Conservation (phyloP, 2,113 vertebrate species). For the Lampris megalopsis region DNA sequence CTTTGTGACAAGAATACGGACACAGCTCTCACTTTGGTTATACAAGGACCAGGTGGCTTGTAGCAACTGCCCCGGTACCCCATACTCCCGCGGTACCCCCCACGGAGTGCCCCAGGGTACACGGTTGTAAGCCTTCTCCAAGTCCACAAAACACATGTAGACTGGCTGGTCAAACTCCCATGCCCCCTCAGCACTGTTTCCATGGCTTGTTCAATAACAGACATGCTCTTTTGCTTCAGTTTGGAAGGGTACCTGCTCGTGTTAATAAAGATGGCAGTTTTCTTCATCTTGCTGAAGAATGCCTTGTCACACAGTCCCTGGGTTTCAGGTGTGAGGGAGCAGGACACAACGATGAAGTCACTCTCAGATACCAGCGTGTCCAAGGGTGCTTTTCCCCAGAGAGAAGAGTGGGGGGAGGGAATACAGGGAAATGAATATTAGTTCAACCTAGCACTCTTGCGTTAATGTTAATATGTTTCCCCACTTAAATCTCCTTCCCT, state of each 20-base stretch:
- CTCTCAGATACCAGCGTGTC: constrained; percentile 71
- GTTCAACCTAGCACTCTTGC: no score
- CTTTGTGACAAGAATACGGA: no score
- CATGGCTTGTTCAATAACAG: neutral
- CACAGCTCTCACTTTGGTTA: no score
- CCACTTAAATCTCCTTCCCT: neutral
- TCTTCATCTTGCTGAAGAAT: constrained; percentile 81
- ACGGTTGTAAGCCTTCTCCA: no score
- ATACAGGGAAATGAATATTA: neutral
- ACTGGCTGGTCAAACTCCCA: no score
- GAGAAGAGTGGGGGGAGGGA: neutral
- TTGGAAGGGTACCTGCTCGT: constrained; percentile 71
- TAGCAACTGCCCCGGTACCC: no score
- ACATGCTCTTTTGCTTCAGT: neutral
- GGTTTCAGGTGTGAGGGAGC: constrained; percentile 75
- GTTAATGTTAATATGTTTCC: no score
- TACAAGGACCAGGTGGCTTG: no score
- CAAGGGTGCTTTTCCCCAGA: constrained; percentile 66
- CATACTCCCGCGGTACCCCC: no score
- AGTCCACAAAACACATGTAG: no score
- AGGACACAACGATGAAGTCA: constrained; percentile 70
- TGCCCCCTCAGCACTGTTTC: neutral
- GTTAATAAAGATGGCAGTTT: constrained; percentile 67
- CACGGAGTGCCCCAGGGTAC: no score
- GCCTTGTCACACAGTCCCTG: constrained; percentile 67